Evolutionary conservation across 2,797 vertebrate species (phyloP), one percentile per base, ranked within the genome.

Genomic region (Lepus townsendii): DNA sequence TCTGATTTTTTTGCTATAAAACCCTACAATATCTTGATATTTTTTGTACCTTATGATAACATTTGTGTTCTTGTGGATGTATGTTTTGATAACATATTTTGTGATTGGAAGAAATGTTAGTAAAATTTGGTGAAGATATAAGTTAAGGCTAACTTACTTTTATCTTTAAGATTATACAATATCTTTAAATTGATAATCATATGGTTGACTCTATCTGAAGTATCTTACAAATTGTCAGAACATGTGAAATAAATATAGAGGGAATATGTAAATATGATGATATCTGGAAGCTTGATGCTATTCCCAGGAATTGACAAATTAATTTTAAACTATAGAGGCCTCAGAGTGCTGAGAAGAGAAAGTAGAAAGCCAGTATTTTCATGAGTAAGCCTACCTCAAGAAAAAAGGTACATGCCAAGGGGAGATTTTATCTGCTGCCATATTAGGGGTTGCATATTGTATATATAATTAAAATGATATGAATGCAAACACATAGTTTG

Each of bases 241-340:
- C 69, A 87, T 83, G 13, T 83, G 19, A 92, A 91, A 88, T 93
- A 10, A 68, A 16, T 82, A 71, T 91, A 57, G 68, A 93, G 4
- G 57, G 27, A 42, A 80, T 90, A 63, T 47, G 26, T 66, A 93
- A 88, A 77, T 88, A n/a, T 73, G 66, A 68, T 54, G 32, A 94
- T 68, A 82, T 88, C 85, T 93, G 62, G 50, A 91, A 87, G 38
- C n/a, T 79, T 83, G 20, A 54, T 88, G 62, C 20, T 66, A 88
- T 94, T 96, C 27, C 32, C 93, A 75, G 3, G 5, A 32, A 2
- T 8, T 91, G 26, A 84, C 95, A 83, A 91, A 57, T 57, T 57
- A 57, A 93, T 93, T 95, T 83, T 30, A 94, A 22, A 93, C 60
- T 82, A 52, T 7, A 89, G 68, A 79, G 57, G 7, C 1, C 47